Conservation (phyloP, 2,113 vertebrate genomes). For the Hemichromis elongatus region DNA sequence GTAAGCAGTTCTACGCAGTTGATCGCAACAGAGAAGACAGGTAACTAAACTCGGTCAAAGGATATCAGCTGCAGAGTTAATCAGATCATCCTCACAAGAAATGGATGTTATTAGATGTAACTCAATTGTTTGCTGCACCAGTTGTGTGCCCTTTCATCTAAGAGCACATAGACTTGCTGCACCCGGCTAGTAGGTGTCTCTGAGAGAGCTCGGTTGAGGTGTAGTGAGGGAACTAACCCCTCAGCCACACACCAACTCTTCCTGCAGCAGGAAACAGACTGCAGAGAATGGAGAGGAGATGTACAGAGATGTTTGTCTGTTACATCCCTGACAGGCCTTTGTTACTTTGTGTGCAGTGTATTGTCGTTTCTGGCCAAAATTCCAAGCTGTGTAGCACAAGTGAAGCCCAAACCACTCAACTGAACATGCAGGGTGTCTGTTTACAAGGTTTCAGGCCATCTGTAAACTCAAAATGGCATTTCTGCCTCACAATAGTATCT, state of each 20-base stretch:
- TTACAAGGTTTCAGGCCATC: background rate
- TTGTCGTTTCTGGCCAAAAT: constrained; percentile 22
- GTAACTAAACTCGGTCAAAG: constrained; percentile 63
- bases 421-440: background rate
- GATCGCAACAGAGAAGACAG: constrained; percentile 94
- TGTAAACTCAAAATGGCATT: background rate
- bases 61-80: background rate
- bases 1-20: constrained; percentile 94
- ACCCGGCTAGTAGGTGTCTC: background rate
- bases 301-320: constrained; percentile 55
- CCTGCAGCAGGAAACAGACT: constrained; percentile 69
- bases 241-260: constrained; percentile 51
- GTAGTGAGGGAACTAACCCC: constrained; percentile 49
- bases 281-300: constrained; percentile 59
- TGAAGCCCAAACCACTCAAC: background rate
- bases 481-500: background rate
- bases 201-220: constrained; percentile 20
- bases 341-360: background rate
- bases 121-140: background rate
- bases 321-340: constrained; percentile 41
- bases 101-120: background rate
- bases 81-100: background rate
- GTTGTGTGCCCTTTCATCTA: background rate
- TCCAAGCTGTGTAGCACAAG: constrained; percentile 15
- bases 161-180: background rate